A percentile compares a stretch with the other conserved stretches of the same genome.
Conservation (phyloP, 2,113 vertebrate genomes). For the Abramis brama region DNA sequence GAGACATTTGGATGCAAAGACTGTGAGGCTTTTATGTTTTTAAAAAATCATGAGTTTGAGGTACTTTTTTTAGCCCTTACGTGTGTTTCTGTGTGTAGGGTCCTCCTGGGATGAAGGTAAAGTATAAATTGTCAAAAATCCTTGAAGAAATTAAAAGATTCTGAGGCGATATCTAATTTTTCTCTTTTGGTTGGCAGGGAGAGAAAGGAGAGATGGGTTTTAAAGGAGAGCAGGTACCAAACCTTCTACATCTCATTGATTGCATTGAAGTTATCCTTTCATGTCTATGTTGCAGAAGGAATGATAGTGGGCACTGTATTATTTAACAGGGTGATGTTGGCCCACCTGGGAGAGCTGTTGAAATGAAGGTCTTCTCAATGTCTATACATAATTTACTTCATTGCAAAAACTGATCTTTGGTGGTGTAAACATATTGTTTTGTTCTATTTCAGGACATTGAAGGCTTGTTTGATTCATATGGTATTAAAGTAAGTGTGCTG, state of each 20-base stretch:
- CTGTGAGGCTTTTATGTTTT: constrained; percentile 47
- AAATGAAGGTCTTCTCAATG: constrained; percentile 72
- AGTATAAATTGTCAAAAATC: background rate
- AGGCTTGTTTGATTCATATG: constrained; percentile 84
- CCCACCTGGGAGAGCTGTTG: constrained; percentile 66
- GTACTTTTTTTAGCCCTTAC: background rate
- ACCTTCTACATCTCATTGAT: background rate
- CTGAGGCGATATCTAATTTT: background rate
- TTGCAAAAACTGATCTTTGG: background rate
- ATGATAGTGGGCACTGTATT: background rate
- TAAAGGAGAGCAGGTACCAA: constrained; percentile 72
- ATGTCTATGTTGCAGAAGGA: constrained; percentile 17
- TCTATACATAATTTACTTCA: background rate
- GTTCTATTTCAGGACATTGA: constrained; percentile 81
- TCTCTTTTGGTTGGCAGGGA: constrained; percentile 67
- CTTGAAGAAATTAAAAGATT: background rate
- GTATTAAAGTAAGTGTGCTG: constrained; percentile 78
- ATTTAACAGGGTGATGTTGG: constrained; percentile 72
- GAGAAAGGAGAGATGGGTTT: constrained; percentile 72
- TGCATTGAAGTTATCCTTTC: background rate
- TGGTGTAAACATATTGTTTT: constrained; percentile 14
- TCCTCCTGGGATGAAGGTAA: constrained; percentile 75
- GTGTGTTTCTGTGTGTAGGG: constrained; percentile 61
- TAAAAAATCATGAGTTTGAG: background rate
- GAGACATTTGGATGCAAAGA: background rate